Evolutionary conservation across 23 tunicate species (phyloP), one percentile per base, ranked within the genome.

Genomic region (Clavelina lepadiformis): DNA sequence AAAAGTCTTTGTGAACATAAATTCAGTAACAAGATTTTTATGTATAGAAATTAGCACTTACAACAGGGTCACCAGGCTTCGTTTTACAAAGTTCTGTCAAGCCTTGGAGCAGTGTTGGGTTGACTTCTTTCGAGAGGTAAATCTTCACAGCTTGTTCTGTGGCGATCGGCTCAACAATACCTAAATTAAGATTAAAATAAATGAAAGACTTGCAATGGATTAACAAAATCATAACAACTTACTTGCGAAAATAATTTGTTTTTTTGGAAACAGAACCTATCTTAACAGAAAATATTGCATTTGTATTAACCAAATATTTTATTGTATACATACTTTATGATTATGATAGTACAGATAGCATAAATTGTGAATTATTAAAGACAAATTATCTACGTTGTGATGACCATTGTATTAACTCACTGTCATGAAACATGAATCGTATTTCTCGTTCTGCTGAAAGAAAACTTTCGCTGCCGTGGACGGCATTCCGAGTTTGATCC

Each of bases 11-110:
- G 18, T 44, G 18, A 13, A 44, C 15, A 18, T 44, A 44, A 13
- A 13, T 44, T 44, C 13, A 18, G 13, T 44, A 13, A 44, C 15
- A 13, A 44, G 18, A 44, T 44, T 44, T 44, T 13, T 44, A 44
- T 13, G 18, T 13, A 18, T 44, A 13, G 21, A 54, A 54, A n/a
- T n/a, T n/a, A n/a, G 13, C 26, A 69, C 76, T 64, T 56, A 82
- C 80, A 56, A 77, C 75, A 25, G 99, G 91, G 50, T 94, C 99
- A 38, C 69, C 80, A 27, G 99, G 99, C 61, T 94, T 94, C 51
- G 58, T 67, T 56, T 94, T 94, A 51, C 92, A 94, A 34, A 94
- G 65, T 31, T 82, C 83, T 18, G 95, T 79, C 38, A 94, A 68
- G 23, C 96, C 99, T 71, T 86, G 72, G 21, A 86, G 74, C 19